Percentiles rank a stretch among this genome's conserved stretches.
Conservation (phyloP, 2,888 invertebrate species). For the Clusia tigrina region DNA sequence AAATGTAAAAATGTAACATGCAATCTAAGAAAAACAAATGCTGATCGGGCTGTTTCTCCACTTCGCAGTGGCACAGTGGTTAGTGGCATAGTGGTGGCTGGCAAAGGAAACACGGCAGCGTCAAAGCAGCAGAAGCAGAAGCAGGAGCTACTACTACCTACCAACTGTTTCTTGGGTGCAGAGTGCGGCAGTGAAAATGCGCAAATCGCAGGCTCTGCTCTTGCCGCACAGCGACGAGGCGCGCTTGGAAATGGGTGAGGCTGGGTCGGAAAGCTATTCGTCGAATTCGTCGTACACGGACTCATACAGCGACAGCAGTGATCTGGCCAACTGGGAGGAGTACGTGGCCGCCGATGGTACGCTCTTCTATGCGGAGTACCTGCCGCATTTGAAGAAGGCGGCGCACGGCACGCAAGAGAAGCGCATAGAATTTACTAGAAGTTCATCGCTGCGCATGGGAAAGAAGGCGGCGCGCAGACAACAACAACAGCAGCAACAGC, state of each 20-base stretch:
- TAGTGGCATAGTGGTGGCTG: background rate
- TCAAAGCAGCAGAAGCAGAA: too few species aligned
- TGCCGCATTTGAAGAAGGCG: slow-evolving; percentile 40
- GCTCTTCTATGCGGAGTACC: slow-evolving; percentile 72
- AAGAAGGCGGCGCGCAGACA: slow-evolving; percentile 51
- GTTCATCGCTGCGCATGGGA: slow-evolving; percentile 57
- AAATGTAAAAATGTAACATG: background rate
- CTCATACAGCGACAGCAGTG: slow-evolving; percentile 54
- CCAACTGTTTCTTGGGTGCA: too few species aligned
- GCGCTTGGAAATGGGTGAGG: slow-evolving; percentile 12
- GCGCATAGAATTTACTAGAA: slow-evolving; percentile 60
- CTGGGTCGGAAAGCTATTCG: slow-evolving; percentile 53
- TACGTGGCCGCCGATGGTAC: slow-evolving; percentile 67
- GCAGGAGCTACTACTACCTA: too few species aligned
- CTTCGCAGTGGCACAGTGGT: background rate
- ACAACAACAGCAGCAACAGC: slow-evolving; percentile 36
- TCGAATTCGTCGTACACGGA: slow-evolving; percentile 54
- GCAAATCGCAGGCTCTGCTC: slow-evolving; percentile 41
- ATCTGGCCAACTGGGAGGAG: slow-evolving; percentile 59
- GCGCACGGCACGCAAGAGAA: slow-evolving; percentile 45
- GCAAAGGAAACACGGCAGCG: background rate
- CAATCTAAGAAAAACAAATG: background rate
- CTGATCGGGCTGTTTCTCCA: background rate
- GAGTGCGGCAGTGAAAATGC: slow-evolving; percentile 37
- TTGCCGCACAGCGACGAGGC: slow-evolving; percentile 27